Percentiles rank a stretch among this genome's conserved stretches.
phyloP scores from a whole-genome alignment of 2,888 invertebrate genomes.

The Dicycla oo region DNA sequence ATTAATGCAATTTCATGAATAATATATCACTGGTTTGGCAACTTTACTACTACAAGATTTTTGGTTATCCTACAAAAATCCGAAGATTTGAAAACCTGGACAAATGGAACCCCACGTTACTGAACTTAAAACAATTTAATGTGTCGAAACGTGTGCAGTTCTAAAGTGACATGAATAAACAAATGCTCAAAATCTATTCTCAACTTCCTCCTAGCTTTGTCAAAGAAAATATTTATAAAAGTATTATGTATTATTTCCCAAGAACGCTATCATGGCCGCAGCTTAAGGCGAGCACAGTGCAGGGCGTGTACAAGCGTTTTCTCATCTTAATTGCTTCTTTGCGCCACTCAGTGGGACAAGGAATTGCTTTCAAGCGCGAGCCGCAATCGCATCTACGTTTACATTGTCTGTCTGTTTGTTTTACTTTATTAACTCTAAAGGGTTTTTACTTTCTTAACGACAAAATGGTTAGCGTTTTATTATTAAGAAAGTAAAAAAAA shows the following conservation, averaged over 20 bases:
- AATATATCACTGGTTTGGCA: not conserved
- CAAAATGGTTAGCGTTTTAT: constrained; percentile 51
- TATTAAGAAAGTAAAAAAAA: no score
- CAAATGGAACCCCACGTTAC: not conserved
- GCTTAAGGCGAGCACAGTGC: constrained; percentile 59
- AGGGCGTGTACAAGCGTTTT: constrained; percentile 68
- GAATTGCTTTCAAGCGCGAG: constrained; percentile 77
- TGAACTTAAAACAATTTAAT: not conserved
- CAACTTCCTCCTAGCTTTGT: not conserved
- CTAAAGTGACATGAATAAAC: not conserved
- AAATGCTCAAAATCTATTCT: not conserved
- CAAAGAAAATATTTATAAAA: constrained; percentile 38
- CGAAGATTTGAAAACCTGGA: not conserved
- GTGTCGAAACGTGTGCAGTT: not conserved
- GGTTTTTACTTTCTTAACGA: constrained; percentile 55
- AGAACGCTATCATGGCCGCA: constrained; percentile 47
- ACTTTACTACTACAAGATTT: not conserved
- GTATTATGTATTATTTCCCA: not conserved
- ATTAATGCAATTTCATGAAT: not conserved
- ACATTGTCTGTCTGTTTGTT: constrained; percentile 65
- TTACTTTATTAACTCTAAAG: constrained; percentile 56
- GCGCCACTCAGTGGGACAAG: constrained; percentile 74
- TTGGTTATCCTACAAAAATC: not conserved
- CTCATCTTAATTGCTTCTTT: constrained; percentile 78
- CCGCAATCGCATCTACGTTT: constrained; percentile 62